Percentiles rank a stretch among this genome's conserved stretches.
Conservation (phyloP, 37 sponge, comb jelly and placozoan genomes). For the Chondrosia reniformis region DNA sequence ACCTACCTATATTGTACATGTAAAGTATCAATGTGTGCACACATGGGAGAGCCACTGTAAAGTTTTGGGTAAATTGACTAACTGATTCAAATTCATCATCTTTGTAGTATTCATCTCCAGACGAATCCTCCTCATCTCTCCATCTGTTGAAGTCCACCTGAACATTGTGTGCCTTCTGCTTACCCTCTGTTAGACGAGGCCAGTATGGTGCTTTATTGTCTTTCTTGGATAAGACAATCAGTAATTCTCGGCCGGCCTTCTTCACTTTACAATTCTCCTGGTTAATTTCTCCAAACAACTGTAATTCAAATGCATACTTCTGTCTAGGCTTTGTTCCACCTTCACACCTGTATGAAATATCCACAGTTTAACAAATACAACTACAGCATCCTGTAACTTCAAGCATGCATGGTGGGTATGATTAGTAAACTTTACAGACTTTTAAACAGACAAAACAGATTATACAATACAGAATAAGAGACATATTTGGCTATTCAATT, state of each 20-base stretch:
- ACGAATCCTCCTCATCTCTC: constrained; percentile 89
- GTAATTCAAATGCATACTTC: constrained; percentile 43
- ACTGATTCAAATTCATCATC: constrained; percentile 36
- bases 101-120: constrained; percentile 44
- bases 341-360: not conserved
- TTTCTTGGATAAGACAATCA: constrained; percentile 70
- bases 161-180: constrained; percentile 44
- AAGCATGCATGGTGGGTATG: too few relatives aligned
- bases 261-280: constrained; percentile 52
- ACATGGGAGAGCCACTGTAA: too few relatives aligned
- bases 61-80: too few relatives aligned
- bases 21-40: too few relatives aligned
- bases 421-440: too few relatives aligned
- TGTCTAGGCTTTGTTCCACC: constrained; percentile 13
- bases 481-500: too few relatives aligned
- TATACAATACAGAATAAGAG: too few relatives aligned
- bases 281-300: constrained; percentile 52
- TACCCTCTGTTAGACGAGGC: constrained; percentile 39
- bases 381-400: too few relatives aligned
- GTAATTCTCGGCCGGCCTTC: constrained; percentile 54
- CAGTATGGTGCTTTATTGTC: constrained; percentile 67
- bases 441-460: too few relatives aligned
- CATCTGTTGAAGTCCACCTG: constrained; percentile 76
- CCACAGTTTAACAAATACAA: too few relatives aligned
- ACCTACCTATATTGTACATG: too few relatives aligned